These are phyloP conservation scores for Drosophila quadrilineata DNA, from an alignment of 1,140 invertebrate genomes.

Conservation along the genomic window DNA sequence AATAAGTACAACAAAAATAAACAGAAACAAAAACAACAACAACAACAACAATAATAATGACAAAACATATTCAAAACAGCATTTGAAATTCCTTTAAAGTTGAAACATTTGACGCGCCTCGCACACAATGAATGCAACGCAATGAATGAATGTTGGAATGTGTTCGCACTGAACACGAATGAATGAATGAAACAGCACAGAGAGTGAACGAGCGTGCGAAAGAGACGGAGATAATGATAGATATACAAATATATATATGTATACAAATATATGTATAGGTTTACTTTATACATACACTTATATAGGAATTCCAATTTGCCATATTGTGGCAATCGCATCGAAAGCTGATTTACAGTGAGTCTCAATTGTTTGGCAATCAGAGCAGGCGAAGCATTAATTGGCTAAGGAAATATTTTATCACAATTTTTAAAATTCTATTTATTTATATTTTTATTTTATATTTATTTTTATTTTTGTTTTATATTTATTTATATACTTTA, in stretches of 20 bases:
- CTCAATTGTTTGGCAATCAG: background rate
- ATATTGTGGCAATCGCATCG: constrained; percentile 38
- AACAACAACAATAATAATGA: background rate
- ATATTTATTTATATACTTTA: no score
- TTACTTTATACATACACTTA: no score
- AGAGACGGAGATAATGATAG: constrained; percentile 20
- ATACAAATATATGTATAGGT: no score
- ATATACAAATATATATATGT: no score
- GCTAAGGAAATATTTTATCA: background rate
- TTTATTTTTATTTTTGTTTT: no score
- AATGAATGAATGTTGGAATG: constrained; percentile 38
- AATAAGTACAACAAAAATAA: no score
- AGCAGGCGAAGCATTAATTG: background rate
- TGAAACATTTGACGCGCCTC: constrained; percentile 27
- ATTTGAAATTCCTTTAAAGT: constrained; percentile 21
- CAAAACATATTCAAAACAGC: background rate
- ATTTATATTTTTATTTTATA: no score
- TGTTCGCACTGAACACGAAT: constrained; percentile 29
- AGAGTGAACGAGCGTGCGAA: background rate
- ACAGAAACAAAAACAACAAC: no score
- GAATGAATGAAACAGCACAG: constrained; percentile 37
- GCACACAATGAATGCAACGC: constrained; percentile 11
- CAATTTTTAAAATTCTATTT: no score
- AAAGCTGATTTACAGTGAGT: constrained; percentile 22
- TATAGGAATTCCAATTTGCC: constrained; percentile 51